Evolutionary conservation across 2,113 vertebrate genomes (phyloP), one percentile per base, ranked within the genome.

Genomic region (Mustela lutreola): DNA sequence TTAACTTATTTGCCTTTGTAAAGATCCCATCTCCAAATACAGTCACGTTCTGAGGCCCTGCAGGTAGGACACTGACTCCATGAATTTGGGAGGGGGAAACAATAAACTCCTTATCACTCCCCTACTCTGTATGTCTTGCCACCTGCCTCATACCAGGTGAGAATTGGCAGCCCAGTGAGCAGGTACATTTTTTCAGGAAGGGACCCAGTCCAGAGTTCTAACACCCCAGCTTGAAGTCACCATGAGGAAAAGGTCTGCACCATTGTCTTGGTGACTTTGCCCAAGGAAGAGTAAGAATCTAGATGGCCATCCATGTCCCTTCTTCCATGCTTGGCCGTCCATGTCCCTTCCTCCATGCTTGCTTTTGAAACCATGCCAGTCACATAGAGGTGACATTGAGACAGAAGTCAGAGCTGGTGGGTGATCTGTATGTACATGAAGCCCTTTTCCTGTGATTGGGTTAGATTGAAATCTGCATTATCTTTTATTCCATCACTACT

Each of bases 301-400:
- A 85, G 45, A 65, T 0, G 15, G 12, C 39, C 16, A 36, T 73
- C 63, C 4, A 10, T 16, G 11, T 0, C 45, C 6, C 0, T 36
- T 76, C 56, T 15, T 63, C 26, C 3, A 0, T 1, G 0, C 15
- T 70, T 0, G 15, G 15, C 39, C 14, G 36, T 73, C 63, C 4
- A 10, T 16, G 11, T 0, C 45, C 6, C 0, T 36, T 76, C 56
- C 15, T 63, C 22, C 3, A 0, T 1, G 0, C 15, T 70, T 45
- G 19, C 22, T 85, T 48, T 48, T 28, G 45, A 89, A 65, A n/a
- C 39, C 2, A 21, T 6, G 36, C n/a, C 48, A 5, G 31, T 75
- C 65, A 11, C 42, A 1, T 1, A 73, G 18, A 5, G 89, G 56
- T 71, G 94, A 90, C 79, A 71, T 76, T 92, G 75, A 71, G 5